Percentiles rank a stretch among this genome's conserved stretches.
phyloP scores from a whole-genome alignment of 1,140 invertebrate genomes.

The Dufourea novaeangliae region DNA sequence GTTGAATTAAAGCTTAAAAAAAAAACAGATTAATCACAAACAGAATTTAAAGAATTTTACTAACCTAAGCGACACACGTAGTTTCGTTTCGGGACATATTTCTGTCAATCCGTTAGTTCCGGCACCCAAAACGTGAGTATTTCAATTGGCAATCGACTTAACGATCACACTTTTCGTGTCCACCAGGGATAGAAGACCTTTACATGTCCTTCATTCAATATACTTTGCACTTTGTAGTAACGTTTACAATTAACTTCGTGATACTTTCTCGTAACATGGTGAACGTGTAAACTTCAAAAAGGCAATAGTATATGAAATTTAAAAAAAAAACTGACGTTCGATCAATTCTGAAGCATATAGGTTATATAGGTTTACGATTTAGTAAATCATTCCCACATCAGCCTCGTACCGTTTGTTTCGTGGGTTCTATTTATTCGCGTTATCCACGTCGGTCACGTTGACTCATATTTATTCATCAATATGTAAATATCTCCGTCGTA shows the following conservation, averaged over 20 bases:
- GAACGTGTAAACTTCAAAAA: no score
- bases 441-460: not conserved
- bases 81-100: no score
- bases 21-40: no score
- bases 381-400: not conserved
- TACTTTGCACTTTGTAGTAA: not conserved
- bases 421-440: not conserved
- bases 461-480: slow-evolving; percentile 3
- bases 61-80: no score
- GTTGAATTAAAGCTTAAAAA: no score
- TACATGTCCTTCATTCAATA: not conserved
- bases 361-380: not conserved
- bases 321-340: no score
- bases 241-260: not conserved
- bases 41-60: no score
- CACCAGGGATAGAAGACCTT: no score
- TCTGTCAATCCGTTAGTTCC: no score
- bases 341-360: not conserved
- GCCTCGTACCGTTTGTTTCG: not conserved
- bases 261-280: not conserved
- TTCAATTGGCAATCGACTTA: no score
- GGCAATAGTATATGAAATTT: no score
- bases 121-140: no score
- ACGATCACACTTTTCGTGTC: not conserved
- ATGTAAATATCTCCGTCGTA: not conserved